Evolutionary conservation across 92 coral and sea anemone species (phyloP).

Genomic region (Porites rus): DNA sequence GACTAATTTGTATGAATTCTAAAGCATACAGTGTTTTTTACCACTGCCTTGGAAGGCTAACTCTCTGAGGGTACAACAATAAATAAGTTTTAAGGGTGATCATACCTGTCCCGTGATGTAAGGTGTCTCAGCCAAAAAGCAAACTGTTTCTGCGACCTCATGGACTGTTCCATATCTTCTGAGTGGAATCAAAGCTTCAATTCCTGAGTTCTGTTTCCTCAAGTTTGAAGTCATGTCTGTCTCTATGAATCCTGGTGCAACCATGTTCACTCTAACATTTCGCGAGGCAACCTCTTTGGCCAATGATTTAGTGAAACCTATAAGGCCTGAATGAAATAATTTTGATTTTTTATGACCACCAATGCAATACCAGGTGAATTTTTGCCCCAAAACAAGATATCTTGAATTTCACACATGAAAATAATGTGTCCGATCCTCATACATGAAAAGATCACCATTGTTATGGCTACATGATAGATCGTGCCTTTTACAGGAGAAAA

Average conservation of each 20-base stretch:
- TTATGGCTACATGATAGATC: no score
- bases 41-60: no score
- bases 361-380: no score
- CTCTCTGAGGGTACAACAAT: background rate
- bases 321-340: constrained; percentile 52
- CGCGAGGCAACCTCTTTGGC: constrained; percentile 82
- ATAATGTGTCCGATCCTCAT: no score
- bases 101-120: constrained; percentile 85
- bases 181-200: constrained; percentile 60
- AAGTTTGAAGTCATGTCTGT: constrained; percentile 74
- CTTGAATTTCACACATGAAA: no score
- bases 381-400: no score
- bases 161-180: constrained; percentile 64
- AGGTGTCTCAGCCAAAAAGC: constrained; percentile 66
- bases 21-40: no score
- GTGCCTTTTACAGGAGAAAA: no score
- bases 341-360: background rate
- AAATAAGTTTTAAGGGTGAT: background rate
- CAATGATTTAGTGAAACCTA: constrained; percentile 84
- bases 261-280: constrained; percentile 74
- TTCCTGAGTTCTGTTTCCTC: constrained; percentile 20
- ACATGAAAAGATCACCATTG: no score
- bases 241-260: constrained; percentile 80
- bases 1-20: no score
- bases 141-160: constrained; percentile 81